Conservation (phyloP, 2,888 invertebrate genomes). For the Conomelus anceps region DNA sequence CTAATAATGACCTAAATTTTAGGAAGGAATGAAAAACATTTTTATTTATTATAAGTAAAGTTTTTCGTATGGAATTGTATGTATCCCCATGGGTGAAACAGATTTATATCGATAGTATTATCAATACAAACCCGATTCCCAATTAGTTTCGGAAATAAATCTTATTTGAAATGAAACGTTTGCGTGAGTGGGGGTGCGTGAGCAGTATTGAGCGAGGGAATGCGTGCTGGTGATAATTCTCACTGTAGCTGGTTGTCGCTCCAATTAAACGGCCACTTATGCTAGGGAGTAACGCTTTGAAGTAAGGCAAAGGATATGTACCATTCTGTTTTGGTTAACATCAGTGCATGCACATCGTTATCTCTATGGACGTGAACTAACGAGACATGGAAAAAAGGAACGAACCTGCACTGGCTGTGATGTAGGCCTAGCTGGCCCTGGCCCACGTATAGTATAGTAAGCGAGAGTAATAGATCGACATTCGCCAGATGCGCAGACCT, state of each 20-base stretch:
- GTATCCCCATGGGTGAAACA: no score
- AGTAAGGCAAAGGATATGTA: neutral
- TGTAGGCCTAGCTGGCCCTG: neutral
- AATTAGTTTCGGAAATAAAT: neutral
- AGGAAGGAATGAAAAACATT: no score
- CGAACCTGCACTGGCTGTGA: neutral
- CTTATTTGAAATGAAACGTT: neutral
- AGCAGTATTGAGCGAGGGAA: neutral
- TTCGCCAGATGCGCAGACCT: neutral
- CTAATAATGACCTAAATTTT: no score
- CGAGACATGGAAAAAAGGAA: neutral
- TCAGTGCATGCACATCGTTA: neutral
- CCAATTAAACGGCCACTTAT: neutral
- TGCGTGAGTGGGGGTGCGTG: neutral
- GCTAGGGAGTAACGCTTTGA: neutral
- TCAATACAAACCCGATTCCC: neutral
- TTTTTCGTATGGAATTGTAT: no score
- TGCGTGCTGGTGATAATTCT: constrained; percentile 7
- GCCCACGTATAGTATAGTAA: neutral
- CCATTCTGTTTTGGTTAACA: neutral
- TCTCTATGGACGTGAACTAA: neutral
- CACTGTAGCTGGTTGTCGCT: neutral
- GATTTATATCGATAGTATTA: neutral
- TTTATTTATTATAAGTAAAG: no score
- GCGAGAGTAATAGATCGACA: neutral